Base-by-base conservation (phyloP, 1,140 invertebrate genomes). In the Ridgeia piscesae region DNA sequence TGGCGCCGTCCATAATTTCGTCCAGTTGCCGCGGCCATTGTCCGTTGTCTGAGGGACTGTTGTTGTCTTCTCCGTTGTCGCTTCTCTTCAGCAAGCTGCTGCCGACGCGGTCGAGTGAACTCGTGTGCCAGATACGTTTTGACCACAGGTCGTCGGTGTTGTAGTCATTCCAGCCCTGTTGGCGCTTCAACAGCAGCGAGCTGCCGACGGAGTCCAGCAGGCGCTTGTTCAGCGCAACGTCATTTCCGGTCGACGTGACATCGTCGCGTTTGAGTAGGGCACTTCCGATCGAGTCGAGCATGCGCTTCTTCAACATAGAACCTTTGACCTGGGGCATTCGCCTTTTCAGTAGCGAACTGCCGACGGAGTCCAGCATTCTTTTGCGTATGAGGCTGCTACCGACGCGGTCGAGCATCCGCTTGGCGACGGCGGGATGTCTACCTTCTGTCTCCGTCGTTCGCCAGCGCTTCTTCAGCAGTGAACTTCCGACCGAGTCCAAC, bases 301-400 rank as follows among this genome's bases (percentile, higher is more conserved):
- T 89, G n/a, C 90, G 89, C 58, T 91, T 92, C 34, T 92, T 91
- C 31, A 92, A 77, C 33, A 91, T 35, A 9, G 92, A 92, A 6
- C 92, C 92, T 27, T 91, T 91, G 33, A 21, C 35, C 50, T 92
- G 48, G 0, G 88, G 91, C 33, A 34, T 50, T 91, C 89, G 89
- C 58, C 58, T 92, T 42, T 92, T 89, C 14, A 92, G 91, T 11
- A 92, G 91, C 33, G 92, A 91, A 77, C 92, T 92, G 4, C 92
- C 92, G 48, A 92, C 34, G 27, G 89, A 35, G 50, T 92, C 91
- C 48, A 92, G 50, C 42, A 77, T 34, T 33, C 92, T 34, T 48
- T 91, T 92, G 34, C 91, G 31, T 4, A 92, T 48, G 27, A 92
- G 91, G n/a, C 89, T 91, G 89, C 48, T 77, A 9, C 92, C 92